Evolutionary conservation across 2,888 invertebrate species (phyloP).

Genomic region (Spisula subtruncata): DNA sequence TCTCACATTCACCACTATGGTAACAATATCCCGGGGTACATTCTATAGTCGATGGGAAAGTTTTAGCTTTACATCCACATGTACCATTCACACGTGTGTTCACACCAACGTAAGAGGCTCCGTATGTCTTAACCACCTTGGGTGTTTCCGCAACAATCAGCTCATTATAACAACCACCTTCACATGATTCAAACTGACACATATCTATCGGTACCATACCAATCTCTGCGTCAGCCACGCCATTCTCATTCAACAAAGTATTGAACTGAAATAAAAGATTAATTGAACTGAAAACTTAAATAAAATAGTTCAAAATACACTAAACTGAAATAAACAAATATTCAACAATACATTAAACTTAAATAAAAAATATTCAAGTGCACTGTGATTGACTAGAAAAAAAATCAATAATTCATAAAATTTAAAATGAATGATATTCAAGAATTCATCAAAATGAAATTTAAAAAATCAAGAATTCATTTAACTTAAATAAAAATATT

Average conservation of each 20-base stretch:
- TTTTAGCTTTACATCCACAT: slow-evolving; percentile 88
- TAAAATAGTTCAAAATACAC: no score
- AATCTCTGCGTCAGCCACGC: slow-evolving; percentile 91
- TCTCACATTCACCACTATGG: slow-evolving; percentile 97
- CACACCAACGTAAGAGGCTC: slow-evolving; percentile 98
- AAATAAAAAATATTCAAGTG: no score
- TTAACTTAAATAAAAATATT: no score
- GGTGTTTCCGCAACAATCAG: slow-evolving; percentile 90
- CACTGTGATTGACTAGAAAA: no score
- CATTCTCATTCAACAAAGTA: slow-evolving; percentile 86
- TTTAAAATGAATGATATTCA: no score
- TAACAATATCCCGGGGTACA: slow-evolving; percentile 92
- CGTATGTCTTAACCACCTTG: slow-evolving; percentile 97
- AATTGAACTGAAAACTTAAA: no score
- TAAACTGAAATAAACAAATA: no score
- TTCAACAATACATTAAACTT: no score
- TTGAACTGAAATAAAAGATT: slow-evolving; percentile 91
- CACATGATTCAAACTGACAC: slow-evolving; percentile 85
- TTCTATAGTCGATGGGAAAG: slow-evolving; percentile 95
- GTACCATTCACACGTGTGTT: slow-evolving; percentile 96
- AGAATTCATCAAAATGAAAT: no score
- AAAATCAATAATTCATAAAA: no score
- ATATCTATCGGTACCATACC: slow-evolving; percentile 98
- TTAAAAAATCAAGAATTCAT: no score
- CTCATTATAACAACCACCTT: slow-evolving; percentile 97